These are phyloP conservation scores for Brachionus angularis DNA, from an alignment of 1,140 invertebrate species.

Conservation along the genomic window DNA sequence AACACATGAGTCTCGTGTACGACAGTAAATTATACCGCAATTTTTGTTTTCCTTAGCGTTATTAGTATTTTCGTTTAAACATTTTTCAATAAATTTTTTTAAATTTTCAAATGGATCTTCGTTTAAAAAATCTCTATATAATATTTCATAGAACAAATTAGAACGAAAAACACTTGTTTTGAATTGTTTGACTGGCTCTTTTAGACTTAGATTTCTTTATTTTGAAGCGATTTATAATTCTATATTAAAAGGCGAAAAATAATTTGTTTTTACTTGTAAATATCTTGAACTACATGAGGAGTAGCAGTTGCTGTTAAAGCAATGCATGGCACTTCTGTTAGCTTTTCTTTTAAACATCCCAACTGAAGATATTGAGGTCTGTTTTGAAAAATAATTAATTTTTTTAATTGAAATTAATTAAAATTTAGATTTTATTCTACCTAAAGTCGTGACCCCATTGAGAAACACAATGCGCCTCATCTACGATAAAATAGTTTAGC, in stretches of 20 bases:
- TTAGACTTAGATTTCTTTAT: constrained; percentile 60
- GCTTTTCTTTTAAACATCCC: constrained; percentile 30
- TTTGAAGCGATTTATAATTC: no score
- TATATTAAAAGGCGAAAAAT: not conserved
- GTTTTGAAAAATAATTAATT: constrained; percentile 49
- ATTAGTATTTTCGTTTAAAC: constrained; percentile 54
- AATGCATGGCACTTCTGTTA: constrained; percentile 45
- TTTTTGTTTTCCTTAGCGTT: constrained; percentile 48
- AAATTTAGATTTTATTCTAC: not conserved
- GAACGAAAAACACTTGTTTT: constrained; percentile 65
- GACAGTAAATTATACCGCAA: constrained; percentile 71
- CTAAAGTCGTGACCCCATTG: constrained; percentile 44
- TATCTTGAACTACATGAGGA: constrained; percentile 29
- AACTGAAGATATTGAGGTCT: constrained; percentile 41
- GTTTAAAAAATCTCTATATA: constrained; percentile 71
- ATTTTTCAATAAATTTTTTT: constrained; percentile 64
- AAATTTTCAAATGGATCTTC: constrained; percentile 73
- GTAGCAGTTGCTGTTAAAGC: constrained; percentile 89
- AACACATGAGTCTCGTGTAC: constrained; percentile 66
- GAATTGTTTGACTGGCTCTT: constrained; percentile 61
- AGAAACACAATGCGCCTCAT: constrained; percentile 38
- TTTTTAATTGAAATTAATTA: not conserved
- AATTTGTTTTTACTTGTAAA: constrained; percentile 33
- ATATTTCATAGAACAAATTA: constrained; percentile 69
- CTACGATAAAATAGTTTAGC: constrained; percentile 38